Evolutionary conservation across 2,888 invertebrate genomes (phyloP), one percentile per base, ranked within the genome.

Genomic region (Drosophila greeni): DNA sequence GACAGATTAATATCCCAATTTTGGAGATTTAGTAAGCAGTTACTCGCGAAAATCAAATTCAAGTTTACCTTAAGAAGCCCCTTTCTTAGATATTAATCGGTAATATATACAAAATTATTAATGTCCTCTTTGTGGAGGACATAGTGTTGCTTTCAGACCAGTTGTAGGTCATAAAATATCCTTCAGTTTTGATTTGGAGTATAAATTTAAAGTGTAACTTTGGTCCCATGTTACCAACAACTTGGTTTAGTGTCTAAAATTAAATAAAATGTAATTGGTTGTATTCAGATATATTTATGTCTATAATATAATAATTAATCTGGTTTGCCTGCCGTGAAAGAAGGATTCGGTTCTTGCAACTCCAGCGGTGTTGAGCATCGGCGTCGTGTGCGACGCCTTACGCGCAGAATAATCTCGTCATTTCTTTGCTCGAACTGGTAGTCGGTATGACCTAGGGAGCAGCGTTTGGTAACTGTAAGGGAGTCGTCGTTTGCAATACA

Each of bases 341-440:
- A 7, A 16, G 26, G 16, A 18, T 16, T 43, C 26, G 16, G 12
- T 26, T 6, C n/a, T n/a, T 11, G 18, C n/a, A 7, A 52, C 26
- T 47, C 14, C 11, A 18, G n/a, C 6, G 33, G 11, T n/a, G 9
- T 20, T 9, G 31, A 58, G 8, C 47, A 31, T 29, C 60, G 65
- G 6, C 64, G 65, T 23, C 75, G 58, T 20, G 14, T 53, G 29
- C 74, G 78, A 4, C 81, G 69, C 4, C 64, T 85, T n/a, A 87
- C 85, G 29, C 85, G 85, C 26, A 87, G 70, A 31, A 87, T 77
- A 0, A 87, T 73, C 33, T 85, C 75, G 64, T 85, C 82, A 5
- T 86, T 82, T 11, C 85, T 61, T 16, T 74, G 75, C 61, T 87
- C 87, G 43, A 86, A 86, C 43, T 86, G 84, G 75, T 87, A 87